phyloP scores from a whole-genome alignment of 1,140 invertebrate species.

The Heliconius hewitsoni region DNA sequence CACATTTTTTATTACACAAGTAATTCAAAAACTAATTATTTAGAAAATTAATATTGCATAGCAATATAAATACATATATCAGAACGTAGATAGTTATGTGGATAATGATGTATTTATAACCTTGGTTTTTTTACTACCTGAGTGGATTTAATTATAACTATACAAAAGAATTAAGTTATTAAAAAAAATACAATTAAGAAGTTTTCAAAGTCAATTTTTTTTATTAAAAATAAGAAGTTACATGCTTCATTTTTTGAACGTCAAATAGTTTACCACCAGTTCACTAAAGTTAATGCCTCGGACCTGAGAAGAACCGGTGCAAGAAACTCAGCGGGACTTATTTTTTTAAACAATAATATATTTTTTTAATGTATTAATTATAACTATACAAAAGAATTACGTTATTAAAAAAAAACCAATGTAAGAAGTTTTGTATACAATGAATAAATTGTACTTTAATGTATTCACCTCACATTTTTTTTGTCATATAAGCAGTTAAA shows the following conservation, averaged over 20 bases:
- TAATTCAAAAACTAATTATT: neutral
- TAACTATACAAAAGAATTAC: neutral
- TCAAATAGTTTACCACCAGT: too few relatives aligned
- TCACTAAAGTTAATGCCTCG: too few relatives aligned
- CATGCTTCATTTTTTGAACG: too few relatives aligned
- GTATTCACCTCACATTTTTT: neutral
- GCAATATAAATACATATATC: neutral
- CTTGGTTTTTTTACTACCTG: neutral
- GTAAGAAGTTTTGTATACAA: neutral
- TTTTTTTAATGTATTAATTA: neutral
- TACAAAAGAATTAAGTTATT: neutral
- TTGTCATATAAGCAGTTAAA: too few relatives aligned
- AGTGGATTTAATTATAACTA: neutral
- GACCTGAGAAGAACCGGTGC: too few relatives aligned
- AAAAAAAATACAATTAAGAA: neutral
- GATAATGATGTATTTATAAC: neutral
- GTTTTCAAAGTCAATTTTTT: neutral
- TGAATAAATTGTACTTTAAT: neutral
- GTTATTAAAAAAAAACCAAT: neutral
- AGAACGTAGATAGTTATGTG: neutral
- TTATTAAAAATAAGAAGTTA: too few relatives aligned
- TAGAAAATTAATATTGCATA: neutral
- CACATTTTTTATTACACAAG: too few relatives aligned
- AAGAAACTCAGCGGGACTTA: too few relatives aligned
- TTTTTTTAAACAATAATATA: too few relatives aligned